A percentile compares a stretch with the other conserved stretches of the same genome.
phyloP scores from a whole-genome alignment of 1,140 invertebrate genomes.

The Grapholita molesta region DNA sequence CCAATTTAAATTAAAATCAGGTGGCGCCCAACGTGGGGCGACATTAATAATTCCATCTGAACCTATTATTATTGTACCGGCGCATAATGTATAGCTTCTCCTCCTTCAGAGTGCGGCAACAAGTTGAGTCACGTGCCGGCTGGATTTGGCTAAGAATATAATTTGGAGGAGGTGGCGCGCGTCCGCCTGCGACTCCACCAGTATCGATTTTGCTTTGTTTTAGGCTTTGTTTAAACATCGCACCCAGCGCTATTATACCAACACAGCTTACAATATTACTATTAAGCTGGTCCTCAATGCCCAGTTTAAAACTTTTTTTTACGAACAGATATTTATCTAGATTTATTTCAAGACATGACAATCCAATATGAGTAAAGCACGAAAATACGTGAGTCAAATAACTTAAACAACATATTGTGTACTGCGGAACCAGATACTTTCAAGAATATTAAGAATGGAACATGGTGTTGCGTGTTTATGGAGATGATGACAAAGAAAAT shows the following conservation, averaged over 20 bases:
- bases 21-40: slow-evolving; percentile 48
- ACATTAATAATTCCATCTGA: slow-evolving; percentile 42
- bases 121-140: slow-evolving; percentile 71
- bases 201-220: slow-evolving; percentile 68
- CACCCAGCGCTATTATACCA: slow-evolving; percentile 24
- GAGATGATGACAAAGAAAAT: background rate
- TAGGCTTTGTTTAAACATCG: slow-evolving; percentile 54
- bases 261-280: background rate
- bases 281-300: background rate
- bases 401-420: slow-evolving; percentile 18
- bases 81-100: slow-evolving; percentile 22
- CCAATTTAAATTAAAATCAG: background rate
- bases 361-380: slow-evolving; percentile 13
- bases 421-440: slow-evolving; percentile 1
- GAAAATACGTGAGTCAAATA: slow-evolving; percentile 30
- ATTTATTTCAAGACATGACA: background rate
- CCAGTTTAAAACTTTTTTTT: background rate
- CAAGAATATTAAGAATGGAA: slow-evolving; percentile 12
- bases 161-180: slow-evolving; percentile 59
- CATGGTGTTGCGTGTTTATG: background rate
- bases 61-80: slow-evolving; percentile 37
- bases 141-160: slow-evolving; percentile 60
- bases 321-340: background rate
- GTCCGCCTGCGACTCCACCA: slow-evolving; percentile 52
- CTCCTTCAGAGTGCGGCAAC: slow-evolving; percentile 52